Conservation (phyloP, 2,888 invertebrate species). For the Rotaria magnacalcarata region DNA sequence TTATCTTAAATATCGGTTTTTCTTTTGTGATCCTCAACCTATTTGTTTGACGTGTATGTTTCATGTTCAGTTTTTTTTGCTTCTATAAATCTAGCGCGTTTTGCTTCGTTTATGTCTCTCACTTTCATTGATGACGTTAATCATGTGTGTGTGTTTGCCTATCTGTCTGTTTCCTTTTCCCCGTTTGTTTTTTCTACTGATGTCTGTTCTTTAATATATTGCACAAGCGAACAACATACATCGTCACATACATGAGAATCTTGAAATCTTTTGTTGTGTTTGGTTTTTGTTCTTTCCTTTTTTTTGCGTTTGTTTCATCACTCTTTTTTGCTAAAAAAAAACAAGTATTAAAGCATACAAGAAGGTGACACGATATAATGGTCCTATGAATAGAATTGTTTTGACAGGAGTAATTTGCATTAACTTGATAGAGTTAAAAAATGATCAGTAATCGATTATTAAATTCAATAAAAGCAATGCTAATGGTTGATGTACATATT, state of each 20-base stretch:
- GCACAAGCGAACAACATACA: conserved; percentile 20
- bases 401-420: no score
- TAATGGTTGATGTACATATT: no score
- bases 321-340: neutral
- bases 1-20: neutral
- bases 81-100: neutral
- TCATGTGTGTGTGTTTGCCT: neutral
- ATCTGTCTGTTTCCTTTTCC: neutral
- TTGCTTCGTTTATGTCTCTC: conserved; percentile 6
- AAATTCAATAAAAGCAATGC: no score
- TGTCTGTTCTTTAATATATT: neutral
- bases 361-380: neutral
- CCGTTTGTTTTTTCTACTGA: neutral
- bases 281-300: neutral
- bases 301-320: conserved; percentile 6
- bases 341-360: conserved; percentile 14
- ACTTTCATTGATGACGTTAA: neutral
- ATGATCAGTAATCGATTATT: no score
- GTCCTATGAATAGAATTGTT: no score
- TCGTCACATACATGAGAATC: conserved; percentile 26
- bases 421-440: no score
- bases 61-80: neutral
- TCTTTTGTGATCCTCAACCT: neutral
- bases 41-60: neutral
- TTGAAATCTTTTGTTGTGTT: conserved; percentile 17